Evolutionary conservation across 1,140 invertebrate species (phyloP).

Genomic region (Euborellia annulipes): DNA sequence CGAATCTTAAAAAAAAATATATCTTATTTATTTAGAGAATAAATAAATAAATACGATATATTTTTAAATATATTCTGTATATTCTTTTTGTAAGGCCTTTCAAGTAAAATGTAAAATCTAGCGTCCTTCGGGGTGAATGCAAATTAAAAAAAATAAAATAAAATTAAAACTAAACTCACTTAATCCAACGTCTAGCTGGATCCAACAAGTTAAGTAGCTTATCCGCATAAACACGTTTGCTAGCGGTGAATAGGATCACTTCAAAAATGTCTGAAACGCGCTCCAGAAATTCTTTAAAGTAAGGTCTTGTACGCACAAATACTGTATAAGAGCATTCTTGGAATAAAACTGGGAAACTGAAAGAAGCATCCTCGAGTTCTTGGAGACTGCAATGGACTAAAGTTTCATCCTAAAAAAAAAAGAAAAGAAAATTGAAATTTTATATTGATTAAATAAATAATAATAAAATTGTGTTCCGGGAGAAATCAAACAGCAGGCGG

Average conservation of each 20-base stretch:
- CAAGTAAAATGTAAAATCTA: too few relatives aligned
- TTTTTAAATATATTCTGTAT: too few relatives aligned
- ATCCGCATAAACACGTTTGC: constrained; percentile 90
- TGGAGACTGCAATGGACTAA: constrained; percentile 89
- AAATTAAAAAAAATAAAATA: too few relatives aligned
- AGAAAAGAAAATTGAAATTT: too few relatives aligned
- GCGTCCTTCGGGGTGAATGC: too few relatives aligned
- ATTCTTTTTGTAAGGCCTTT: too few relatives aligned
- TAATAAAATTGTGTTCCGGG: constrained; percentile 2
- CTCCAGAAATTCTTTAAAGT: constrained; percentile 83
- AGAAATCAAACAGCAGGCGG: constrained; percentile 1
- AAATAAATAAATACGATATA: too few relatives aligned
- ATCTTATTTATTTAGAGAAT: too few relatives aligned
- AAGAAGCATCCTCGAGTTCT: constrained; percentile 79
- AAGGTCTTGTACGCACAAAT: constrained; percentile 81
- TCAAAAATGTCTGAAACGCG: constrained; percentile 80
- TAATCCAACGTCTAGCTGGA: constrained; percentile 75
- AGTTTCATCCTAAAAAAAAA: constrained; percentile 66
- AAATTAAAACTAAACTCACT: too few relatives aligned
- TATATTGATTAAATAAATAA: constrained; percentile 12
- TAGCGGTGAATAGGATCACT: constrained; percentile 92
- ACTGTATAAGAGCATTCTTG: constrained; percentile 82
- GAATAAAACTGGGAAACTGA: constrained; percentile 88
- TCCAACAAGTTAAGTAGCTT: constrained; percentile 87
- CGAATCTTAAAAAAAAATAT: too few relatives aligned